Conservation (phyloP, 2,888 invertebrate genomes). For the Eupelmus urozonus region DNA sequence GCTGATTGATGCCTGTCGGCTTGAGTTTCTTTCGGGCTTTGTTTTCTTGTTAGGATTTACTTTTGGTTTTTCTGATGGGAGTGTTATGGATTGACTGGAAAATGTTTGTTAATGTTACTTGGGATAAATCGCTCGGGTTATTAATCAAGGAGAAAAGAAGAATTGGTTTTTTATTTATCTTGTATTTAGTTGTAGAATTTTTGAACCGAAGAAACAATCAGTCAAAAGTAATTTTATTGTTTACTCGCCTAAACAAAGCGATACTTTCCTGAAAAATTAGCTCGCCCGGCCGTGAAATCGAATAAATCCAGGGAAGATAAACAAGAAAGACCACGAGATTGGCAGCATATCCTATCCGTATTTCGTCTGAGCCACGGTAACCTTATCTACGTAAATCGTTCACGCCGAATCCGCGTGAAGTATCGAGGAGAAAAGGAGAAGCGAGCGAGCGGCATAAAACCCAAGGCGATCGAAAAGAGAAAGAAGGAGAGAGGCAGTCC, state of each 20-base stretch:
- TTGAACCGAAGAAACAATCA: not conserved
- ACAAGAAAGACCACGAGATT: conserved; percentile 15
- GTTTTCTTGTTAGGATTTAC: too few relatives aligned
- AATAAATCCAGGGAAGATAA: not conserved
- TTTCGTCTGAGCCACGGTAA: conserved; percentile 18
- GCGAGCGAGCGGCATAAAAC: not conserved
- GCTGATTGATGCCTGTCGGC: too few relatives aligned
- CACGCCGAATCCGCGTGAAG: conserved; percentile 19
- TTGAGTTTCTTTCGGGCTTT: too few relatives aligned
- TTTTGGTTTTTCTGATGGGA: too few relatives aligned
- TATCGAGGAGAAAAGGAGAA: conserved; percentile 21
- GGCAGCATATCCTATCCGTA: conserved; percentile 15
- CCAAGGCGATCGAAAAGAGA: conserved; percentile 23
- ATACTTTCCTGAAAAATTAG: too few relatives aligned
- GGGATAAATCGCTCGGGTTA: too few relatives aligned
- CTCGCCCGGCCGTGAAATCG: not conserved
- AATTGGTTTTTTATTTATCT: not conserved
- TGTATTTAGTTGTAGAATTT: not conserved
- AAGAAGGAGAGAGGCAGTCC: not conserved
- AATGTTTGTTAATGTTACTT: too few relatives aligned
- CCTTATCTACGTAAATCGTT: conserved; percentile 40
- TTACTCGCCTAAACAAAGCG: too few relatives aligned
- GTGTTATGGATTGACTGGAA: too few relatives aligned
- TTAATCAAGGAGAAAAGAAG: too few relatives aligned
- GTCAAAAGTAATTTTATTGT: too few relatives aligned